Evolutionary conservation across 2,888 invertebrate genomes (phyloP), one percentile per base, ranked within the genome.

Genomic region (Copidosoma aretas): DNA sequence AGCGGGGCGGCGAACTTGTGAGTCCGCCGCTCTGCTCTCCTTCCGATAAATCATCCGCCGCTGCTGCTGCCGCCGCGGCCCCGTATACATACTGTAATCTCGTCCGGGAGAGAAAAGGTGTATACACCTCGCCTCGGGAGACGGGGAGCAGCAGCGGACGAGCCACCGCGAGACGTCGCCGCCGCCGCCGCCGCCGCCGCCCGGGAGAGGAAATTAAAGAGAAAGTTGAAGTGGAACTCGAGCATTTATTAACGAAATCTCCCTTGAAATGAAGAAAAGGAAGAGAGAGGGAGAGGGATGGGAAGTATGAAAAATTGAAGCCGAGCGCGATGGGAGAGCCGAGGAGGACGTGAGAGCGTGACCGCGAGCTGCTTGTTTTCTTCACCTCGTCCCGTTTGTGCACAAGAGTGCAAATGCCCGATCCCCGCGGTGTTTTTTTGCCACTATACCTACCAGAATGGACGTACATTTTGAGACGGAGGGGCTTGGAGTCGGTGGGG

Each of bases 231-330:
- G 58, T 51, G 58, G 54, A 53, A 60, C 57, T 63, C 64, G 60
- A 59, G 69, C 64, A 69, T 71, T 70, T 72, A 70, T 72, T 72
- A 72, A 72, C 71, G 67, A 70, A 72, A 72, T 69, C 67, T 70
- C 52, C 67, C 67, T 67, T 70, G 64, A 67, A 72, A 67, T 70
- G 69, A 70, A 72, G 67, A 72, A 70, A 64, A 32, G 58, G 39
- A 53, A 14, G 25, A 1, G 32, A 51, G 41, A 52, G 39, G 21
- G 10, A 41, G 52, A 19, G 15, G 22, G 51, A 22, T 12, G 52
- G 57, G 53, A 57, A 32, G 43, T 56, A 60, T 67, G 66, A 62
- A 49, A 63, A 61, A 65, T 70, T 52, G 51, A 17, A 17, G 41
- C 58, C 14, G 25, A 49, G 52, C 19, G 58, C 1, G n/a, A n/a